Base-by-base conservation (phyloP, 2,113 vertebrate species). In the Myotis brandtii region DNA sequence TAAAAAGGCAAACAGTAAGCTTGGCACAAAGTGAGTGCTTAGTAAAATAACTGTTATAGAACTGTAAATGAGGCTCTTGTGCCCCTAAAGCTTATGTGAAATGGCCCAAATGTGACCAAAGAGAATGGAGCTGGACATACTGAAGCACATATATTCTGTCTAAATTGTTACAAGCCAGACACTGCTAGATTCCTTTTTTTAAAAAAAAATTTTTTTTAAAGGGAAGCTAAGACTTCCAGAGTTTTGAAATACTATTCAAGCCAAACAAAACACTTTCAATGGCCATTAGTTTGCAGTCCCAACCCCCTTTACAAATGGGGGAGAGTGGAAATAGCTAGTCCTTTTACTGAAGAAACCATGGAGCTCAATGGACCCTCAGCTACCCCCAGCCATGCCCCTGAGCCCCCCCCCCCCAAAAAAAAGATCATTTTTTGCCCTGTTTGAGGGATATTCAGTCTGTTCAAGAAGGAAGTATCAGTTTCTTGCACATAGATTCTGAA, bases 201-300 rank as follows among this genome's bases (percentile, higher is more conserved):
- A 81, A 46, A 46, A 46, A 46, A 9, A 46, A n/a, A n/a, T n/a
- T 7, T 46, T 54, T 16, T n/a, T 32, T 3, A 17, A 40, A 66
- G 43, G 84, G 59, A 92, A 88, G 17, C n/a, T 62, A 84, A 3
- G 56, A 72, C 30, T 91, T 89, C 56, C 93, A 14, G n/a, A 30
- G 80, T 94, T 97, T 88, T 64, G 27, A 95, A 96, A 89, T 91
- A 83, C n/a, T 89, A 50, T 80, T 37, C 48, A 80, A 88, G 30
- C 52, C 80, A 95, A 87, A 96, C 73, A 86, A 96, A 82, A 77
- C 43, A 86, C 20, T 91, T 76, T 46, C 48, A 75, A 75, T 9
- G 23, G 17, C 48, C 62, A 62, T 59, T 64, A 77, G 72, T 79
- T 59, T 95, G 54, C 77, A 79, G 79, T 52, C 23, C 73, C 43